These are phyloP conservation scores for Vespertilio murinus DNA, from an alignment of 2,797 vertebrate genomes.

Conservation along the genomic window DNA sequence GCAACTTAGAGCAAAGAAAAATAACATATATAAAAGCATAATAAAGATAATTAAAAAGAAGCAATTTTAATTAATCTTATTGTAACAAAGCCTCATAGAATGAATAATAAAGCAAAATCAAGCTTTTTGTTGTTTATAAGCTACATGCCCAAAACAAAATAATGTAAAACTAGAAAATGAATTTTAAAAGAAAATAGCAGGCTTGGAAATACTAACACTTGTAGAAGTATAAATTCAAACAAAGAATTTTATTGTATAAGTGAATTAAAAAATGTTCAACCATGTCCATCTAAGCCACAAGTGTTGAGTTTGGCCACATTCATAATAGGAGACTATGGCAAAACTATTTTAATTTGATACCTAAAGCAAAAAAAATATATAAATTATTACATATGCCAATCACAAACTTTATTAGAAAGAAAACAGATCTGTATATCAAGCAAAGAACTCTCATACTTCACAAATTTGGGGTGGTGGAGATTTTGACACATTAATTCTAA, in stretches of 20 bases:
- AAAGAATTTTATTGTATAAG: neutral
- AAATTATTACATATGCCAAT: neutral
- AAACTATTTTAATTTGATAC: neutral
- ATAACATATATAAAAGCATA: neutral
- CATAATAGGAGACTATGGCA: neutral
- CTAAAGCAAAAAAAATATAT: neutral
- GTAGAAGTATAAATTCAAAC: neutral
- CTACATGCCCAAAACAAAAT: neutral
- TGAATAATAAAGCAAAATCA: neutral
- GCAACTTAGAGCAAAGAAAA: slow-evolving; percentile 40
- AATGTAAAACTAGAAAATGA: neutral
- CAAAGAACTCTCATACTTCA: neutral
- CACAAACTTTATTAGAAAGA: neutral
- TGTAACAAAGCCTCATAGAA: neutral
- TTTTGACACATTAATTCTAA: slow-evolving; percentile 7
- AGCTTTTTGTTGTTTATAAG: neutral
- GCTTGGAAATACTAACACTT: neutral
- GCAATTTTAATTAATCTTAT: neutral
- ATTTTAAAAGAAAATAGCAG: neutral
- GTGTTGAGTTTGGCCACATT: neutral
- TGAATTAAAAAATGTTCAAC: neutral
- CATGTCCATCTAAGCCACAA: neutral
- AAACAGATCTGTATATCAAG: neutral
- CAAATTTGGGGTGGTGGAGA: neutral
- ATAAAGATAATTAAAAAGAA: neutral